Percentiles rank a stretch among this genome's conserved stretches.
These are phyloP conservation scores for Cichlasoma orientale DNA, from an alignment of 2,797 vertebrate species.

Conservation along the genomic window DNA sequence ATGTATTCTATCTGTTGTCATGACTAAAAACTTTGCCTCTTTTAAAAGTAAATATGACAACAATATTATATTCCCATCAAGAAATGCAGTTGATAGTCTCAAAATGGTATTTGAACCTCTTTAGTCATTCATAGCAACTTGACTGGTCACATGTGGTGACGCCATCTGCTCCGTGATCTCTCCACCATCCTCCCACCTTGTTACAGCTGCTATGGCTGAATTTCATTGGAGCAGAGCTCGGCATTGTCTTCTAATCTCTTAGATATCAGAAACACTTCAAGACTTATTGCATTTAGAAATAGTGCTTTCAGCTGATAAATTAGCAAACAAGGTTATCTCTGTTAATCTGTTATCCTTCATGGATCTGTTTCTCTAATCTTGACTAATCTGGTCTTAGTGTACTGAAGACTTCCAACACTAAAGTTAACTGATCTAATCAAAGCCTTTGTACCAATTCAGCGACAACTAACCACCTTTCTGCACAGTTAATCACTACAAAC, in stretches of 20 bases:
- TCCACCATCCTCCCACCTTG: conserved; percentile 12
- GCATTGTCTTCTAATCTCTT: conserved; percentile 3
- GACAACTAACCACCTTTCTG: no score
- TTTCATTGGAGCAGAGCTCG: conserved; percentile 25
- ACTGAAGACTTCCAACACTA: not conserved
- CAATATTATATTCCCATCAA: not conserved
- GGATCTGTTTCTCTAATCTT: not conserved
- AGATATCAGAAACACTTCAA: not conserved
- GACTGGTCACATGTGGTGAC: conserved; percentile 40
- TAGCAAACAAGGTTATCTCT: not conserved
- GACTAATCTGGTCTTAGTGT: not conserved
- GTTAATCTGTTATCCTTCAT: not conserved
- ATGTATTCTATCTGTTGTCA: conserved; percentile 13
- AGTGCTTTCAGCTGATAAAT: not conserved
- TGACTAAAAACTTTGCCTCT: conserved; percentile 11
- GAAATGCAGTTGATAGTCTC: not conserved
- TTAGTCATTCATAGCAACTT: conserved; percentile 30
- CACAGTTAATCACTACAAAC: no score
- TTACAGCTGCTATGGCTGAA: conserved; percentile 3
- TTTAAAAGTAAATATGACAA: conserved; percentile 3
- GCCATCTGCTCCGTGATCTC: conserved; percentile 57
- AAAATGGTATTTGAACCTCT: conserved; percentile 16
- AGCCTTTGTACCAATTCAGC: not conserved
- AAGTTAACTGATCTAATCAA: not conserved
- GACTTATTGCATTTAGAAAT: not conserved